phyloP scores from a whole-genome alignment of 2,113 vertebrate species.

The Oreotrochilus melanogaster region DNA sequence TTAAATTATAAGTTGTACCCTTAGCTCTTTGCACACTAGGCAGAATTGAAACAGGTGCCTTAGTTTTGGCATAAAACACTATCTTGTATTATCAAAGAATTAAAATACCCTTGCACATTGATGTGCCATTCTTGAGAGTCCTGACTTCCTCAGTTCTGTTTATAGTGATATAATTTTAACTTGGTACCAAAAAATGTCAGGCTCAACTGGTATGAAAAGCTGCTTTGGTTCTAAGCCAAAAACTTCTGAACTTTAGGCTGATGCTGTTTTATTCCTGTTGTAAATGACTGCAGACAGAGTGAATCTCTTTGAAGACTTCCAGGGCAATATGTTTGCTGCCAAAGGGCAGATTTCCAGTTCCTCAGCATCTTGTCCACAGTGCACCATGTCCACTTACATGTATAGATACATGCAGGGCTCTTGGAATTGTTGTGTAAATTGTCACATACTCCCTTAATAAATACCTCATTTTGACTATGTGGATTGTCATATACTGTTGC shows the following conservation, averaged over 20 bases:
- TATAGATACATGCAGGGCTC: not conserved
- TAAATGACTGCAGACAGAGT: not conserved
- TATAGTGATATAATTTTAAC: not conserved
- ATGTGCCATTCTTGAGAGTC: not conserved
- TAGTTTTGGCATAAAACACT: not conserved
- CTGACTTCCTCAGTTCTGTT: not conserved
- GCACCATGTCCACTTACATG: not conserved
- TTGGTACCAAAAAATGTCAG: not conserved
- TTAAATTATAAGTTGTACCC: not conserved
- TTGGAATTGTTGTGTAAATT: not conserved
- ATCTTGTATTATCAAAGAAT: not conserved
- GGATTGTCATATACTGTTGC: not conserved
- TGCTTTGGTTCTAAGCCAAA: not conserved
- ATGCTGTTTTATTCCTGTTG: fast-evolving
- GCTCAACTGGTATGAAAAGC: not conserved
- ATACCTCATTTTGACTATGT: not conserved
- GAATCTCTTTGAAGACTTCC: not conserved
- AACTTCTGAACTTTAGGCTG: not conserved
- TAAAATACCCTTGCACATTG: not conserved
- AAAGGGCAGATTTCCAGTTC: not conserved
- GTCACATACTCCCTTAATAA: not conserved
- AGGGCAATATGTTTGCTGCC: not conserved
- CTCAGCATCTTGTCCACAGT: not conserved
- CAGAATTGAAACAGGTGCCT: conserved; percentile 44
- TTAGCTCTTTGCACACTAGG: not conserved